These are phyloP conservation scores for Halocynthia aurantium DNA, from an alignment of 23 tunicate species.

Conservation along the genomic window DNA sequence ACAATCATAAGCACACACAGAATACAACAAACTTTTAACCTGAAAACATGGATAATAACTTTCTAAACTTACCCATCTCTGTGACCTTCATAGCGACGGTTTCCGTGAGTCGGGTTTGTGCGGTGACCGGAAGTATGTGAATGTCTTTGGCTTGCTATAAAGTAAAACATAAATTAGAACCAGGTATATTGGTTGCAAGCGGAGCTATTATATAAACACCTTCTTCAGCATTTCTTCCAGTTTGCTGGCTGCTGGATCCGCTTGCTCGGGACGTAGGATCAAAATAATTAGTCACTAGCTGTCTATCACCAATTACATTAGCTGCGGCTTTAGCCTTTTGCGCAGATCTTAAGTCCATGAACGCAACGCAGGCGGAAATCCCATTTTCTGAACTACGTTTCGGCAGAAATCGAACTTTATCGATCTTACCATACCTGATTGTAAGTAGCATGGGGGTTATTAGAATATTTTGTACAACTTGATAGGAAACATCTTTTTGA, in stretches of 20 bases:
- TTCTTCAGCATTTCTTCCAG: constrained; percentile 2
- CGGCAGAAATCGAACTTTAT: constrained; percentile 54
- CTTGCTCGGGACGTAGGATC: constrained; percentile 43
- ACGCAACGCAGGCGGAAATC: constrained; percentile 60
- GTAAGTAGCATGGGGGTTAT: background rate
- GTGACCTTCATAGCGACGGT: background rate
- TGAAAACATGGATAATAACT: background rate
- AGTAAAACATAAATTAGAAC: background rate
- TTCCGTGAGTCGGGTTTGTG: background rate
- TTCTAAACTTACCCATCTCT: background rate
- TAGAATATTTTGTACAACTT: no score
- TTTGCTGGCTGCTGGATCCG: background rate
- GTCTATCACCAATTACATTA: constrained; percentile 49
- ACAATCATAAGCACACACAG: background rate
- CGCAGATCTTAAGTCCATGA: constrained; percentile 86
- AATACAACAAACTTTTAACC: background rate
- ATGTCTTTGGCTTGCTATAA: background rate
- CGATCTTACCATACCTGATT: constrained; percentile 76
- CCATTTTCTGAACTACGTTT: constrained; percentile 49
- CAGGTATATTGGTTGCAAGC: background rate
- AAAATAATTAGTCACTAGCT: constrained; percentile 65
- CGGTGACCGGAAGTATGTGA: background rate
- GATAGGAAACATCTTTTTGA: background rate
- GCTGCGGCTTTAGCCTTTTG: constrained; percentile 68
- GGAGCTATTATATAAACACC: background rate